Conservation (phyloP, 2,113 vertebrate species). For the Clinocottus analis region DNA sequence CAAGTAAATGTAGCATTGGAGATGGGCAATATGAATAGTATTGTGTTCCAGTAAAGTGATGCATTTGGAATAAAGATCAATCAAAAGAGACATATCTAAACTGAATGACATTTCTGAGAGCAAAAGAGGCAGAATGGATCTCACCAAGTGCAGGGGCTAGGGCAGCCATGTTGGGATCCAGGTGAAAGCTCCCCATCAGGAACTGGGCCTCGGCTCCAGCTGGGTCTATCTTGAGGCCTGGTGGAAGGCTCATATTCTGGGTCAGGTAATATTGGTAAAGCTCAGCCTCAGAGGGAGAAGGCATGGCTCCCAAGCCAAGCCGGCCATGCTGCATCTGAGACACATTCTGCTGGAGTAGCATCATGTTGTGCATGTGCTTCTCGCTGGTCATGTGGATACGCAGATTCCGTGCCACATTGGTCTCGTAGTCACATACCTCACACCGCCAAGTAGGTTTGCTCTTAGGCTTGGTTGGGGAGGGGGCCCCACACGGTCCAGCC, state of each 20-base stretch:
- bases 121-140: conserved; percentile 55
- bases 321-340: conserved; percentile 94
- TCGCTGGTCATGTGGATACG: conserved; percentile 99
- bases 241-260: conserved; percentile 96
- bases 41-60: neutral
- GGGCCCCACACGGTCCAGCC: conserved; percentile 89
- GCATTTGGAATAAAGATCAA: conserved; percentile 9
- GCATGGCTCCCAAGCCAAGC: conserved; percentile 92
- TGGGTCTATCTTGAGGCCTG: conserved; percentile 91
- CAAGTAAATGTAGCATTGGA: neutral
- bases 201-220: conserved; percentile 90
- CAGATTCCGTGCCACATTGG: conserved; percentile 97
- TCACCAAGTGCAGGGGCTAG: conserved; percentile 94
- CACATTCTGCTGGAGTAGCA: conserved; percentile 98
- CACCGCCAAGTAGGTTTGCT: conserved; percentile 98
- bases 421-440: conserved; percentile 99
- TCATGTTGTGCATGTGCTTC: conserved; percentile 99
- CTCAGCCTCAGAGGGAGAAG: conserved; percentile 94
- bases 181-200: conserved; percentile 94
- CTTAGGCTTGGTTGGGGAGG: conserved; percentile 98
- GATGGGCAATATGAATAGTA: neutral
- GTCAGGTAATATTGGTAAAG: conserved; percentile 99
- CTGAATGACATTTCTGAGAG: neutral
- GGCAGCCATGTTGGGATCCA: conserved; percentile 92
- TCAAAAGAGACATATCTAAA: neutral